These are phyloP conservation scores for Myodes glareolus DNA, from an alignment of 2,113 vertebrate genomes.

Conservation along the genomic window DNA sequence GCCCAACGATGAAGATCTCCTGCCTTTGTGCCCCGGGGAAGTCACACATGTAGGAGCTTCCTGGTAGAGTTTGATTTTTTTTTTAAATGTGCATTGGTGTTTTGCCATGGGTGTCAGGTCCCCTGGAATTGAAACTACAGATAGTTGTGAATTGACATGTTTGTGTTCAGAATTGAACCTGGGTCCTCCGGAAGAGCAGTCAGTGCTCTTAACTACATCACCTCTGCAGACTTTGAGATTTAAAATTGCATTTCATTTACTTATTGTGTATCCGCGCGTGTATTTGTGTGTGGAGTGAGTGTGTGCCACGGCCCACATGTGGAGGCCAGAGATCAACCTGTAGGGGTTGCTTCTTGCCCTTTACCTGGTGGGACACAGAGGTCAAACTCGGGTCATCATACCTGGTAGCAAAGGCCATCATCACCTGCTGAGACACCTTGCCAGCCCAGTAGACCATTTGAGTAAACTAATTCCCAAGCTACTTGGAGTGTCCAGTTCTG, in stretches of 20 bases:
- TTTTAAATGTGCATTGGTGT: background rate
- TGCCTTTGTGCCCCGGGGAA: background rate
- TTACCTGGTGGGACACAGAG: background rate
- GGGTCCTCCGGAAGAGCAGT: background rate
- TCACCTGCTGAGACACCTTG: background rate
- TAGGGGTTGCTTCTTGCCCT: background rate
- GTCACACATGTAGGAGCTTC: fast-evolving
- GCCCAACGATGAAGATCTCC: no score
- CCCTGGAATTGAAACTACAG: background rate
- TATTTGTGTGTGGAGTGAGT: background rate
- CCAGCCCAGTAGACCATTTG: background rate
- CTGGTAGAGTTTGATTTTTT: background rate
- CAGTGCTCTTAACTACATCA: background rate
- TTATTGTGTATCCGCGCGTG: background rate
- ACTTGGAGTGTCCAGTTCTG: background rate
- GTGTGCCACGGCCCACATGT: background rate
- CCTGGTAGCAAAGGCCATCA: background rate
- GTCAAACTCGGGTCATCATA: background rate
- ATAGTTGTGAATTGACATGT: background rate
- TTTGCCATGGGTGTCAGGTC: background rate
- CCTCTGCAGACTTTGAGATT: background rate
- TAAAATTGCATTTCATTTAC: background rate
- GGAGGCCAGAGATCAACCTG: background rate
- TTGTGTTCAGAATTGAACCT: background rate
- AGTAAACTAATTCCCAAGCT: background rate